Evolutionary conservation across 2,888 invertebrate species (phyloP).

Genomic region (Alitta virens): DNA sequence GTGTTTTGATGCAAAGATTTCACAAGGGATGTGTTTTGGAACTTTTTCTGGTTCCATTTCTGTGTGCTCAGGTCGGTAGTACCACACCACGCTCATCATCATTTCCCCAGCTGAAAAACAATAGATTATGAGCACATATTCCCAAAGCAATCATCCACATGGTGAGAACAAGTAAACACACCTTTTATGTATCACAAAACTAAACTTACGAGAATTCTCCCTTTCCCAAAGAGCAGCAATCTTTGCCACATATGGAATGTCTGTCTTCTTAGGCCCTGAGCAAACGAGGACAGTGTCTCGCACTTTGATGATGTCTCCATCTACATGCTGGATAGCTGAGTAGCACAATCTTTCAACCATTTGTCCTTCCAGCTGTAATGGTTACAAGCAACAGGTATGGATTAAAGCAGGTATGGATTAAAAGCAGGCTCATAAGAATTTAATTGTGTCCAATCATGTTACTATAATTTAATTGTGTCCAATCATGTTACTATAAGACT

Average conservation of each 20-base stretch:
- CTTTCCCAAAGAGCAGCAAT: slow-evolving; percentile 88
- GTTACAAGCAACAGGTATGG: no score
- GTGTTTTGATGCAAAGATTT: slow-evolving; percentile 93
- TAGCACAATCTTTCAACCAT: slow-evolving; percentile 80
- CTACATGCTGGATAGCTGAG: slow-evolving; percentile 83
- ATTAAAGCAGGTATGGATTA: no score
- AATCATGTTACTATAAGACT: no score
- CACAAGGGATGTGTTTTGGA: slow-evolving; percentile 78
- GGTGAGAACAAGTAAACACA: no score
- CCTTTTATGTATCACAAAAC: no score
- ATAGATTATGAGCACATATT: slow-evolving; percentile 1
- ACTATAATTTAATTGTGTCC: no score
- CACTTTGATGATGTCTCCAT: slow-evolving; percentile 79
- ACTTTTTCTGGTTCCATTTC: slow-evolving; percentile 70
- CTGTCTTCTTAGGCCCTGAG: slow-evolving; percentile 77
- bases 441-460: no score
- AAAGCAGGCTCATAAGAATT: no score
- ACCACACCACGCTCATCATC: slow-evolving; percentile 97
- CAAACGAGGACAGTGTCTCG: slow-evolving; percentile 89
- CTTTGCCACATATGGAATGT: slow-evolving; percentile 91
- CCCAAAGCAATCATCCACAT: no score
- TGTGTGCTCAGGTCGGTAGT: slow-evolving; percentile 95
- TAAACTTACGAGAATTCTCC: slow-evolving; percentile 2
- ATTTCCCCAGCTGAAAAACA: slow-evolving; percentile 74
- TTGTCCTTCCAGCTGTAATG: slow-evolving; percentile 54